A percentile compares a stretch with the other conserved stretches of the same genome.
Evolutionary conservation across 2,113 vertebrate genomes (phyloP).

Genomic region (Chionis minor): DNA sequence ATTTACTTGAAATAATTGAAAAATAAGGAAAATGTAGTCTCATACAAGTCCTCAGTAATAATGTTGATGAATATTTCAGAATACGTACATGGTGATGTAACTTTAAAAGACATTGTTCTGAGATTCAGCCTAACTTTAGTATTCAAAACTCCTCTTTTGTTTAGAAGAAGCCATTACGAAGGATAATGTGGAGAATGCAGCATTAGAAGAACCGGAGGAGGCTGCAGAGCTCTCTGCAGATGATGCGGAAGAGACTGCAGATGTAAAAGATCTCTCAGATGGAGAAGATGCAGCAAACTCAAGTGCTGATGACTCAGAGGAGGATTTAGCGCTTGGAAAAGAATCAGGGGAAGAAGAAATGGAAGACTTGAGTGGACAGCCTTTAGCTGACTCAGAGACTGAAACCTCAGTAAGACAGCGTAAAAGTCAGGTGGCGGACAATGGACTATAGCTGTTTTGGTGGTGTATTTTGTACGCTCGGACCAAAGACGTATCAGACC

Average conservation of each 20-base stretch:
- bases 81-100: background rate
- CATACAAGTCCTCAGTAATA: background rate
- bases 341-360: conserved; percentile 41
- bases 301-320: conserved; percentile 50
- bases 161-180: conserved; percentile 61
- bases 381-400: conserved; percentile 1
- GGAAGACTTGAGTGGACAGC: conserved; percentile 10
- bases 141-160: background rate
- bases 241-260: conserved; percentile 30
- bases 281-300: conserved; percentile 55
- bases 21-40: background rate
- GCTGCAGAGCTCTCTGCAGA: conserved; percentile 27
- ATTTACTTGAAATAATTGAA: background rate
- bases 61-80: background rate
- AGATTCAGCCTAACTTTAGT: background rate
- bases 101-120: background rate
- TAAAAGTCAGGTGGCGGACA: conserved; percentile 61
- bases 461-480: background rate
- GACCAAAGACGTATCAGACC: conserved; percentile 63
- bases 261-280: conserved; percentile 62
- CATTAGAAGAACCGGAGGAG: conserved; percentile 40
- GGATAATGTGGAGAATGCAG: conserved; percentile 56
- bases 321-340: conserved; percentile 69
- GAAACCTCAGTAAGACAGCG: conserved; percentile 78
- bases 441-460: conserved; percentile 39